These are phyloP conservation scores for Timandra comae DNA, from an alignment of 2,888 invertebrate genomes.

Conservation along the genomic window DNA sequence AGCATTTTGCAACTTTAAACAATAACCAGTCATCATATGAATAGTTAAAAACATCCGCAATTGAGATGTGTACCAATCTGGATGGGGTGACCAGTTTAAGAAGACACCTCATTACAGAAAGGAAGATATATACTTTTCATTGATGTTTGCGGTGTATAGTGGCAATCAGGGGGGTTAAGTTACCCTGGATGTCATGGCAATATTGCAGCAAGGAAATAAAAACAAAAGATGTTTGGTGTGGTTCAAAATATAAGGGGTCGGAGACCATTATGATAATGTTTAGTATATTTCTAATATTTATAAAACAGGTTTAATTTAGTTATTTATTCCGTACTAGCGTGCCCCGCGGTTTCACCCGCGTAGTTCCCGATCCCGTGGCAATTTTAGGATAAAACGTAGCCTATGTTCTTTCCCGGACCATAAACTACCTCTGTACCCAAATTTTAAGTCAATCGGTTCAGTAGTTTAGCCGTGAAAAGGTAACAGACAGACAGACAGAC, in stretches of 20 bases:
- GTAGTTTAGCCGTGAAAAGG: too few relatives aligned
- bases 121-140: conserved; percentile 30
- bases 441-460: too few relatives aligned
- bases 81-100: conserved; percentile 27
- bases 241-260: conserved; percentile 18
- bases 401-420: too few relatives aligned
- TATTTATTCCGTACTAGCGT: too few relatives aligned
- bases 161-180: conserved; percentile 39
- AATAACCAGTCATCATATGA: conserved; percentile 24
- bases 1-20: conserved; percentile 19
- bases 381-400: too few relatives aligned
- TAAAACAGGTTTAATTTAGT: too few relatives aligned
- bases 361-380: too few relatives aligned
- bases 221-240: conserved; percentile 40
- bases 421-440: too few relatives aligned
- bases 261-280: too few relatives aligned
- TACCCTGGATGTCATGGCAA: conserved; percentile 51
- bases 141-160: conserved; percentile 29
- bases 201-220: conserved; percentile 52
- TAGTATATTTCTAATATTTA: too few relatives aligned
- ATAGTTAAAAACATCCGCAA: conserved; percentile 31
- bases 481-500: too few relatives aligned
- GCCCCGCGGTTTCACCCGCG: too few relatives aligned
- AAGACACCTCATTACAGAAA: conserved; percentile 34
- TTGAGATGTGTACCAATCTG: conserved; percentile 28